phyloP scores from a whole-genome alignment of 2,797 vertebrate species.

The Liasis olivaceus region DNA sequence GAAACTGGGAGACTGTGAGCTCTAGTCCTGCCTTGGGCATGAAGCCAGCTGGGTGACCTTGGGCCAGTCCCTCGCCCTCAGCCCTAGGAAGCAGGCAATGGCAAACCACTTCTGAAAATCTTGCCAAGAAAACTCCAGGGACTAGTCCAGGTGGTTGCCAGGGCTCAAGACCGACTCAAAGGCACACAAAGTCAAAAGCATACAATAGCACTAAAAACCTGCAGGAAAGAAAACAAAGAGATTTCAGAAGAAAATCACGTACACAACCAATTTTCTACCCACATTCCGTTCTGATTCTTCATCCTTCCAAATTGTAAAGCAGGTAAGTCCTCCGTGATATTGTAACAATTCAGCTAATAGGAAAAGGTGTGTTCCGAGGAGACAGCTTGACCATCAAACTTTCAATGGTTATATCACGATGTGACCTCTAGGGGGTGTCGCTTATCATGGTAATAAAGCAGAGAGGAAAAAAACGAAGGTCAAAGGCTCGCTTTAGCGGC shows the following conservation, averaged over 20 bases:
- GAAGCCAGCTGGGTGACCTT: neutral
- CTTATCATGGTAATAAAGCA: neutral
- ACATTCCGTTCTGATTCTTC: neutral
- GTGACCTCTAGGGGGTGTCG: neutral
- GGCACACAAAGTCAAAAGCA: neutral
- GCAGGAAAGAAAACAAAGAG: neutral
- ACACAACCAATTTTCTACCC: neutral
- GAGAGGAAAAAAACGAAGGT: neutral
- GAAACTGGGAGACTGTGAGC: neutral
- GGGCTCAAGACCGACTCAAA: neutral
- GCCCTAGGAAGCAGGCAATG: neutral
- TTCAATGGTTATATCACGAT: neutral
- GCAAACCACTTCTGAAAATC: neutral
- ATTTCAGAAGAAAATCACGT: neutral
- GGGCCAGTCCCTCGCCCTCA: neutral
- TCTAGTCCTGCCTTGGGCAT: neutral
- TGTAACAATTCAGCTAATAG: neutral
- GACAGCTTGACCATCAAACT: neutral
- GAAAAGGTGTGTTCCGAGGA: neutral
- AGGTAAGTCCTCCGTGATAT: neutral
- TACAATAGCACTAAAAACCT: neutral
- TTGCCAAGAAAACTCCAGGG: neutral
- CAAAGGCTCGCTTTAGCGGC: neutral
- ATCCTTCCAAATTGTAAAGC: neutral
- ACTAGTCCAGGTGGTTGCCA: neutral